Evolutionary conservation across 1,140 invertebrate species (phyloP).

Genomic region (Coenobita brevimanus): DNA sequence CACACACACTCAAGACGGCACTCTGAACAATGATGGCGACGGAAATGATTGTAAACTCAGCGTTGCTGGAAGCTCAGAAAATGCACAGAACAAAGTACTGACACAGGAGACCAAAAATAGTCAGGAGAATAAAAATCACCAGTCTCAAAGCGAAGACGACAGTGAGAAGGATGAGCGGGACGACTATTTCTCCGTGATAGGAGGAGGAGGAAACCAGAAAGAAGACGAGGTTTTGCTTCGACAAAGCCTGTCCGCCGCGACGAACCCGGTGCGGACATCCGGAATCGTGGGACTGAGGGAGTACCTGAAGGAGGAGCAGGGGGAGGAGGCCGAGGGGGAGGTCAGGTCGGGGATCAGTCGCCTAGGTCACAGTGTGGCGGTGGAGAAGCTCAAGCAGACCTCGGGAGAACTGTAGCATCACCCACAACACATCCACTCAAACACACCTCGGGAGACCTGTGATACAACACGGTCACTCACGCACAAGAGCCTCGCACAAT

Average conservation of each 20-base stretch:
- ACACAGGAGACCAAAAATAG: no score
- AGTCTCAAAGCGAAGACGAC: not conserved
- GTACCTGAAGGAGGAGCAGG: conserved; percentile 17
- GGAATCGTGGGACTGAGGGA: conserved; percentile 32
- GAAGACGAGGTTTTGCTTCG: not conserved
- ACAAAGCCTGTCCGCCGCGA: not conserved
- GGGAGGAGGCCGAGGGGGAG: not conserved
- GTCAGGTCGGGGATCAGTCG: conserved; percentile 42
- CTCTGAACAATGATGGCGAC: not conserved
- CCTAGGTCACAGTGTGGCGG: conserved; percentile 50
- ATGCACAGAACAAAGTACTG: no score
- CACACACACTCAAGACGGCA: not conserved
- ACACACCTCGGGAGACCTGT: no score
- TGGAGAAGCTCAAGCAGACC: conserved; percentile 39
- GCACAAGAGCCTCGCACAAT: no score
- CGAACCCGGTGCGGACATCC: not conserved
- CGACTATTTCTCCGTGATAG: conserved; percentile 42
- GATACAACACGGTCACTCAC: no score
- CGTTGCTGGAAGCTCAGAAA: no score
- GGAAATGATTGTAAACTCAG: no score
- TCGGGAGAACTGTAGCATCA: not conserved
- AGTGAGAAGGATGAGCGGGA: conserved; percentile 8
- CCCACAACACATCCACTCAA: no score
- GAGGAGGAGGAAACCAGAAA: conserved; percentile 6
- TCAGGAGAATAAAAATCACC: no score